Conservation (phyloP, 2,888 invertebrate genomes). For the Limulus polyphemus region DNA sequence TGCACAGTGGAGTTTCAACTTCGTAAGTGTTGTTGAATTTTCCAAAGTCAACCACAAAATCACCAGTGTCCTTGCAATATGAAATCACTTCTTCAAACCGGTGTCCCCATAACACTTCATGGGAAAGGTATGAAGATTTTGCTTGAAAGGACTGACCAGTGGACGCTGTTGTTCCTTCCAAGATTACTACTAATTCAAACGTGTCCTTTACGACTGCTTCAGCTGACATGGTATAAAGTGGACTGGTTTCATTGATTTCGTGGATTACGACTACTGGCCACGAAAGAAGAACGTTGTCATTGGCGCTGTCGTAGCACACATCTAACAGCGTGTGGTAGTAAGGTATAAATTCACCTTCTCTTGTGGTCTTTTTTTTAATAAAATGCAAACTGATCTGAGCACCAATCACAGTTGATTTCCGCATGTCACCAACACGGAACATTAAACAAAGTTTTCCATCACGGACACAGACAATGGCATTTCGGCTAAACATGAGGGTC, state of each 20-base stretch:
- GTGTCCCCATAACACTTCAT: conserved; percentile 78
- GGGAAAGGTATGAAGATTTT: conserved; percentile 64
- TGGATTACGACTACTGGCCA: conserved; percentile 97
- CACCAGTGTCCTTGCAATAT: conserved; percentile 54
- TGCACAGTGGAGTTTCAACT: conserved; percentile 80
- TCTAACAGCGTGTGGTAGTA: conserved; percentile 63
- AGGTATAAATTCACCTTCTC: conserved; percentile 82
- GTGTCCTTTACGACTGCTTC: conserved; percentile 80
- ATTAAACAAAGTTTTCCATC: conserved; percentile 83
- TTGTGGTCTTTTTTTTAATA: conserved; percentile 59
- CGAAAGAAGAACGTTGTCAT: conserved; percentile 82
- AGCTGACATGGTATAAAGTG: conserved; percentile 79
- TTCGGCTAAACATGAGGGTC: conserved; percentile 82
- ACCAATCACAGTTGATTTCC: conserved; percentile 87
- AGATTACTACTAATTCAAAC: conserved; percentile 90
- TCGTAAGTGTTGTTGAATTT: conserved; percentile 85
- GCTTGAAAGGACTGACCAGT: conserved; percentile 29
- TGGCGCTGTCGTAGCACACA: conserved; percentile 53
- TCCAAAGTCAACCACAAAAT: conserved; percentile 74
- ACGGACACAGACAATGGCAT: conserved; percentile 81
- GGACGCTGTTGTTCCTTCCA: conserved; percentile 63
- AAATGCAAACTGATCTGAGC: conserved; percentile 90
- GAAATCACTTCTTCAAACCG: conserved; percentile 63
- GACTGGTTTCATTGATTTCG: conserved; percentile 79
- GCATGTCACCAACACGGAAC: conserved; percentile 94